phyloP scores from a whole-genome alignment of 2,797 vertebrate species.

The Cephalopachus bancanus region DNA sequence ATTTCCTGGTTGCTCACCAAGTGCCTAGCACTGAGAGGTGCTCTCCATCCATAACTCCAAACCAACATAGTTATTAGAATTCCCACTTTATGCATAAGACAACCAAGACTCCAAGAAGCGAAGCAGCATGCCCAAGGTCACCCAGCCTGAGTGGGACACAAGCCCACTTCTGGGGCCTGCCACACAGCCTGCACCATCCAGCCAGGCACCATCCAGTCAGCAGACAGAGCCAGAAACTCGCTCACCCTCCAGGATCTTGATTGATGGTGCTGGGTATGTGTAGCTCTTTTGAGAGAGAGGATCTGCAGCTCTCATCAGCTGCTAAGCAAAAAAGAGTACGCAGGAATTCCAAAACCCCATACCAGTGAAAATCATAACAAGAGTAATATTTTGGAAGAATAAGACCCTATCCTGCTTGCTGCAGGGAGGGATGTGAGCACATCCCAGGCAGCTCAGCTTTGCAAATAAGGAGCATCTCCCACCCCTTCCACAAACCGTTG shows the following conservation, averaged over 20 bases:
- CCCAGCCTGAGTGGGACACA: neutral
- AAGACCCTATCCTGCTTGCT: neutral
- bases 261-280: neutral
- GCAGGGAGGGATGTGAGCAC: accelerated
- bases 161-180: neutral
- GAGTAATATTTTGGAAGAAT: neutral
- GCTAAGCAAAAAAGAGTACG: neutral
- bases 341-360: neutral
- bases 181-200: accelerated
- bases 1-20: accelerated
- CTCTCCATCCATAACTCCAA: neutral
- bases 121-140: neutral
- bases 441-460: neutral
- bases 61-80: neutral
- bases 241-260: neutral
- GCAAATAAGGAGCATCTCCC: neutral
- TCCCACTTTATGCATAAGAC: neutral
- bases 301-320: neutral
- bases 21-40: neutral
- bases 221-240: neutral
- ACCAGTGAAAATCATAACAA: neutral
- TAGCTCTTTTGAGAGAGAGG: neutral
- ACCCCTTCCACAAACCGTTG: neutral
- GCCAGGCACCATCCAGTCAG: neutral
- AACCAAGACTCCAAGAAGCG: neutral